Evolutionary conservation across 2,797 vertebrate genomes (phyloP).

Genomic region (Semotilus atromaculatus): DNA sequence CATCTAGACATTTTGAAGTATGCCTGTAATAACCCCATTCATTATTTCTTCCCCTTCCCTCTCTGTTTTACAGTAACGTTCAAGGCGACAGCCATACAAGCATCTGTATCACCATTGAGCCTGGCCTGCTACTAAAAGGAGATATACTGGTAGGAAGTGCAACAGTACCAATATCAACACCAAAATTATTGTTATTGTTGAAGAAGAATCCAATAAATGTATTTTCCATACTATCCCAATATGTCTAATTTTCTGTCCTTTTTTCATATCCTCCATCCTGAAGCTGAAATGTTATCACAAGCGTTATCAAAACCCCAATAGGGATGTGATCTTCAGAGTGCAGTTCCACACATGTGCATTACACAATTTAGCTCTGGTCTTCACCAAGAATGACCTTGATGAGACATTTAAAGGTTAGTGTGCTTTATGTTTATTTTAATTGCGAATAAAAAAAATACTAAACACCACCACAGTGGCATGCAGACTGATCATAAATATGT

Average conservation of each 20-base stretch:
- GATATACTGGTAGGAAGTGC: constrained; percentile 88
- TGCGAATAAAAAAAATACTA: not conserved
- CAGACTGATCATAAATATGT: constrained; percentile 42
- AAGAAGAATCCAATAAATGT: not conserved
- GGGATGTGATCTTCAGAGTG: constrained; percentile 92
- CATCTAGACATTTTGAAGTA: not conserved
- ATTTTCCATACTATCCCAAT: not conserved
- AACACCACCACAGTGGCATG: not conserved
- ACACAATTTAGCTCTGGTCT: constrained; percentile 92
- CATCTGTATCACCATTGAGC: constrained; percentile 96
- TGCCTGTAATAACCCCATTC: not conserved
- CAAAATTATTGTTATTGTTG: not conserved
- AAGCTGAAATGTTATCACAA: constrained; percentile 98
- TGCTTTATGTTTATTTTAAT: constrained; percentile 11
- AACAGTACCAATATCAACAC: too few species aligned
- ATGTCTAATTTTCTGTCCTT: not conserved
- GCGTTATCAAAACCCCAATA: constrained; percentile 86
- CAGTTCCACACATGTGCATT: constrained; percentile 98
- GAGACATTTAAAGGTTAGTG: constrained; percentile 91
- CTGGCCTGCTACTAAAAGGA: constrained; percentile 90
- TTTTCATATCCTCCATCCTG: not conserved
- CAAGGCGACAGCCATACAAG: constrained; percentile 95
- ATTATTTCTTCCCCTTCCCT: not conserved
- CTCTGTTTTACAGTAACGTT: constrained; percentile 82
- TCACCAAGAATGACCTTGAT: constrained; percentile 93